Base-by-base conservation (phyloP, 2,888 invertebrate genomes). In the Ganaspis brasiliensis region DNA sequence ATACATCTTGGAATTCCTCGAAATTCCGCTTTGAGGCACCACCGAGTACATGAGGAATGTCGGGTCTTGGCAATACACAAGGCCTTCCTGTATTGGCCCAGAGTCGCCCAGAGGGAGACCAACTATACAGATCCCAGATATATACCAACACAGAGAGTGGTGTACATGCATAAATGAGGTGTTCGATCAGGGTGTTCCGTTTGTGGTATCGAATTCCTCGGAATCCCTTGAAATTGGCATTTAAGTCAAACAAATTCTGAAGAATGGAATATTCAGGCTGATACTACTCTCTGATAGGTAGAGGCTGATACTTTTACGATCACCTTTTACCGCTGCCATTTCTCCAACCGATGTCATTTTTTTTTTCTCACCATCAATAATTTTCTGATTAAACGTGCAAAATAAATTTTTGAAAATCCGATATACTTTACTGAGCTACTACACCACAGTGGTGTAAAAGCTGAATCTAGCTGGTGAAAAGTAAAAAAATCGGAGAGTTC, bases 171-270 rank as follows among this genome's bases (percentile, higher is more conserved):
- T 77, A 80, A 81, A 80, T 76, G 77, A 81, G 79, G 77, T 81
- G 80, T 82, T 79, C 80, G 79, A 82, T 84, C 79, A 78, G 70
- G 79, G 71, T 73, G 78, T 81, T 74, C 79, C 81, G 76, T 82
- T 83, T 81, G 82, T 78, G 78, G 75, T 75, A 78, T 71, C 77
- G 74, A 79, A 84, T 85, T 84, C 84, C 78, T 78, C 56, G 78
- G 80, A 76, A 79, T 83, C 79, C 81, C 82, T 81, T 76, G 79
- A 79, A 79, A 77, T 73, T 73, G 61, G 74, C 74, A 72, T 26
- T 52, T 45, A 78, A 73, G 77, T 81, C 76, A 78, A 77, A 77
- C 75, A 72, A 73, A 71, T 74, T 73, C 67, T 67, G 24, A 67
- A 67, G 67, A 67, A 67, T 40, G 45, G 45, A 67, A 45, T 63